Evolutionary conservation across 2,888 invertebrate species (phyloP).

Genomic region (Rhingia rostrata): DNA sequence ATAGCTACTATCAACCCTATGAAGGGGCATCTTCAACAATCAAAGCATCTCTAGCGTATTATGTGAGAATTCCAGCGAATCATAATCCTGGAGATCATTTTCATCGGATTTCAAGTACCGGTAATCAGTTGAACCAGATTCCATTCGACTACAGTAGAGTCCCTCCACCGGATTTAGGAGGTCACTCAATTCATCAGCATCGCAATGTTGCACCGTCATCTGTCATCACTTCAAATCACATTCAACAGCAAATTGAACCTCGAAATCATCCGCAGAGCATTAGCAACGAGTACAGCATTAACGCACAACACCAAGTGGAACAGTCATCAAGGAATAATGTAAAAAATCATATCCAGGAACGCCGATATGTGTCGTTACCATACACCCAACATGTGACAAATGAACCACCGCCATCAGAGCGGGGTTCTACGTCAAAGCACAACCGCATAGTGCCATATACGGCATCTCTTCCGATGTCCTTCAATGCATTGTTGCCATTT

Average conservation of each 20-base stretch:
- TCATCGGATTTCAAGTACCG: neutral
- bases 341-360: no score
- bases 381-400: slow-evolving; percentile 10
- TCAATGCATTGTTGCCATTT: slow-evolving; percentile 49
- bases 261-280: neutral
- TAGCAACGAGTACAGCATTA: neutral
- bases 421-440: neutral
- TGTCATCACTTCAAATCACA: neutral
- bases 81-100: neutral
- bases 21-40: neutral
- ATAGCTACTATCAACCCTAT: slow-evolving; percentile 29
- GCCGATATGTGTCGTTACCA: neutral
- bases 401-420: slow-evolving; percentile 14
- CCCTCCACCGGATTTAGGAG: slow-evolving; percentile 4
- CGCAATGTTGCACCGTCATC: neutral
- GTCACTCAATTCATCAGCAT: neutral
- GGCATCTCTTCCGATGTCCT: slow-evolving; percentile 44
- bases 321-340: neutral
- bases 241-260: neutral
- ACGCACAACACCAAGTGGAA: neutral
- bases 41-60: slow-evolving; percentile 51
- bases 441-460: slow-evolving; percentile 17
- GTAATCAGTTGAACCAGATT: neutral
- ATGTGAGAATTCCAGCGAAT: slow-evolving; percentile 47
- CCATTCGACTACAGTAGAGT: neutral